Evolutionary conservation across 92 coral and sea anemone genomes (phyloP).

Genomic region (Paramuricea clavata): DNA sequence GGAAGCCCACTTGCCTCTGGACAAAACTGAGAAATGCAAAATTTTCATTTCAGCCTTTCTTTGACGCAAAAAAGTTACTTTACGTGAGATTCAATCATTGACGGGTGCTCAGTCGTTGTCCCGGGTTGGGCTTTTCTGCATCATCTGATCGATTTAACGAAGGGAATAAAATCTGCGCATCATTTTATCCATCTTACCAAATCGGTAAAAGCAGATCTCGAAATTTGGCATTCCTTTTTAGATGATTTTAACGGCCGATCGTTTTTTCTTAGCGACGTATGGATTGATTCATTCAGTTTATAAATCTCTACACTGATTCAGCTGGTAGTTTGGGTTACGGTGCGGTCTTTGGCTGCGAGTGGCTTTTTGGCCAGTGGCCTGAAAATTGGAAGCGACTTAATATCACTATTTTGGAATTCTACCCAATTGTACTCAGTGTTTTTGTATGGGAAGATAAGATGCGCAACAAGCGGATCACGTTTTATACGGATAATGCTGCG

Average conservation of each 20-base stretch:
- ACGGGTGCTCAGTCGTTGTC: conserved; percentile 59
- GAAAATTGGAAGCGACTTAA: conserved; percentile 26
- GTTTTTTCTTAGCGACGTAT: too few species aligned
- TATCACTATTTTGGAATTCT: not conserved
- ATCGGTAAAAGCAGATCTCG: conserved; percentile 46
- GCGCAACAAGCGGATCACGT: too few species aligned
- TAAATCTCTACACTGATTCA: conserved; percentile 55
- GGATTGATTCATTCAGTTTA: too few species aligned
- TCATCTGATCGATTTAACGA: conserved; percentile 52
- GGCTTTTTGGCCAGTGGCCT: conserved; percentile 50
- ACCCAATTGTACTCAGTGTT: conserved; percentile 48
- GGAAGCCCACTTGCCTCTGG: conserved; percentile 66
- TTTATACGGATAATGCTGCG: conserved; percentile 54
- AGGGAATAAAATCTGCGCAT: conserved; percentile 38
- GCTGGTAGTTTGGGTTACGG: conserved; percentile 50
- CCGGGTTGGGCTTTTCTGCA: conserved; percentile 66
- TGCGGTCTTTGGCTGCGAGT: conserved; percentile 50
- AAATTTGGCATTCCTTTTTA: conserved; percentile 54
- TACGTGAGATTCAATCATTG: conserved; percentile 46
- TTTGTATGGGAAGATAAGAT: too few species aligned
- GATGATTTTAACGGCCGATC: conserved; percentile 44
- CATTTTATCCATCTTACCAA: conserved; percentile 44
- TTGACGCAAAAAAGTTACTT: conserved; percentile 43
- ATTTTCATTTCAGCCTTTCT: conserved; percentile 1
- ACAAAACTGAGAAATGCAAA: conserved; percentile 58